A percentile compares a stretch with the other conserved stretches of the same genome.
Evolutionary conservation across 2,113 vertebrate species (phyloP).

Genomic region (Lophura nycthemera): DNA sequence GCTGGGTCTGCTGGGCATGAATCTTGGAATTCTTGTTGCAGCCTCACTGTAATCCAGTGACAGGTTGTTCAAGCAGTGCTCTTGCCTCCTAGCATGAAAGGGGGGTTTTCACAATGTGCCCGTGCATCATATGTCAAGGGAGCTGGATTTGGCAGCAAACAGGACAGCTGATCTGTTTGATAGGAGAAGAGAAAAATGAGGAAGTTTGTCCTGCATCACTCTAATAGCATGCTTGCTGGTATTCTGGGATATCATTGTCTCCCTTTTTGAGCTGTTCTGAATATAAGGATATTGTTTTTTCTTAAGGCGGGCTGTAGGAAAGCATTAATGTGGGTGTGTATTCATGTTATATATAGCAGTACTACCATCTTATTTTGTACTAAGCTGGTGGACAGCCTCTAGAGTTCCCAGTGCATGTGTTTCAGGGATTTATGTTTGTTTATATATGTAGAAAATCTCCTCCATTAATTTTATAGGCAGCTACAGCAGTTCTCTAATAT

Average conservation of each 20-base stretch:
- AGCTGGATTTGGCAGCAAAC: not conserved
- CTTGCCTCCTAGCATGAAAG: not conserved
- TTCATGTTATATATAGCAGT: not conserved
- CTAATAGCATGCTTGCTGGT: not conserved
- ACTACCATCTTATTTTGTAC: not conserved
- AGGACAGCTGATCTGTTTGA: not conserved
- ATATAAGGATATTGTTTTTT: not conserved
- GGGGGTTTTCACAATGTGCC: not conserved
- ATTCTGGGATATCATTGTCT: not conserved
- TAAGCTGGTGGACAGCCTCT: not conserved
- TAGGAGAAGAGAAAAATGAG: not conserved
- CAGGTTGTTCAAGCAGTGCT: not conserved
- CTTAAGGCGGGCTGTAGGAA: not conserved
- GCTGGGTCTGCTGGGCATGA: not conserved
- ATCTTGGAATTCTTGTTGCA: not conserved
- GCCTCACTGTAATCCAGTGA: not conserved
- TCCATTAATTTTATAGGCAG: not conserved
- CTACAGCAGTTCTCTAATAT: not conserved
- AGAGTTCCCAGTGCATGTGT: not conserved
- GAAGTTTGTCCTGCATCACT: not conserved
- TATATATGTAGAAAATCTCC: not conserved
- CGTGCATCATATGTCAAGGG: not conserved
- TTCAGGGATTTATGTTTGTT: not conserved
- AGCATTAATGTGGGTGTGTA: not conserved
- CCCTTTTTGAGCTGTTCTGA: not conserved